Evolutionary conservation across 2,113 vertebrate species (phyloP), one percentile per base, ranked within the genome.

Genomic region (Cathartes aura): DNA sequence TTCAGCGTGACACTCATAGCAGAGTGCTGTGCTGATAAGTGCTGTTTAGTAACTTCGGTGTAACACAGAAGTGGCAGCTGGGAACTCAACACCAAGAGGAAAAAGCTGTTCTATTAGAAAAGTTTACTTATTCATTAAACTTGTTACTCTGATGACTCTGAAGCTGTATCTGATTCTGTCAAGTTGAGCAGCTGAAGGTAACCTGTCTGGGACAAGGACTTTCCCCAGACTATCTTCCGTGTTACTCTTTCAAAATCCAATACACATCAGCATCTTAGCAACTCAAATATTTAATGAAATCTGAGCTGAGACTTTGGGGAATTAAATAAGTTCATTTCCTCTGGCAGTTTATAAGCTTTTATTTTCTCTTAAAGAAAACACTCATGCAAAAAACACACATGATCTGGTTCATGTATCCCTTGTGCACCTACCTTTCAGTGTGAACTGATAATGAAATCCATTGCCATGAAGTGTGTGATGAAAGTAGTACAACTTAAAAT

Each of bases 221-320:
- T 83, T 59, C 23, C 43, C 38, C 36, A 71, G 40, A 73, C 18
- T 43, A 19, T 26, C 18, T 59, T 86, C 56, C 8, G 0, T 24
- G 11, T 52, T 73, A 42, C 53, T 80, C 32, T 90, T 82, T 92
- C 32, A 83, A 93, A 96, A 88, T 81, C 36, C 60, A 81, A 63
- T 70, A 88, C 47, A 73, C 4, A 29, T 19, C 8, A 82, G 36
- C 72, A 82, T 73, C 83, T 78, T 75, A 84, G 52, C n/a, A 92
- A 72, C 47, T 63, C 53, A 91, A 80, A 64, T 79, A 56, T 74
- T 83, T 89, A 82, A 97, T 64, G 26, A 93, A 90, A 94, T 67
- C 42, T 58, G 45, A 89, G 23, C 67, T 50, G 26, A 76, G 24
- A 58, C 70, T 89, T 76, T 22, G 12, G 59, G 34, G 66, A 87